These are phyloP conservation scores for Cherax quadricarinatus DNA, from an alignment of 1,140 invertebrate genomes.

Conservation along the genomic window DNA sequence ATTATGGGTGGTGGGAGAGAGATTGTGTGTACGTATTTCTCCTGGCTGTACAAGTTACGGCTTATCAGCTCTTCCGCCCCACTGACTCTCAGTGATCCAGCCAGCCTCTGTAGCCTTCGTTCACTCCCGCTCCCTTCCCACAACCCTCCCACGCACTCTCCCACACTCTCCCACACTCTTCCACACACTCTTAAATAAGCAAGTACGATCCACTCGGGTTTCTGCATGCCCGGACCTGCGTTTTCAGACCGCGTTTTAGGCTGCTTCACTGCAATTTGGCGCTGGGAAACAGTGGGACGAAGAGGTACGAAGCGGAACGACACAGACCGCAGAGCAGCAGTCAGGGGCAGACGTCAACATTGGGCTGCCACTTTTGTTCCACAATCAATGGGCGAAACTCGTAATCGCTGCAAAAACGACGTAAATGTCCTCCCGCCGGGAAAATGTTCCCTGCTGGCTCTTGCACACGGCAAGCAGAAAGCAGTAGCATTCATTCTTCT, in stretches of 20 bases:
- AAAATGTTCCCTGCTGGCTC: background rate
- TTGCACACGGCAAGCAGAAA: too few relatives aligned
- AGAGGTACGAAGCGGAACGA: too few relatives aligned
- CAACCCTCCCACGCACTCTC: background rate
- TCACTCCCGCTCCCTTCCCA: background rate
- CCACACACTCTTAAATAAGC: background rate
- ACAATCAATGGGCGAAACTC: slow-evolving; percentile 12
- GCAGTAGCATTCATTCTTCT: too few relatives aligned
- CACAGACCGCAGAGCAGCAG: too few relatives aligned
- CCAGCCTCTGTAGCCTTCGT: background rate
- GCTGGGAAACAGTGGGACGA: too few relatives aligned
- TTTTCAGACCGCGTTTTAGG: too few relatives aligned
- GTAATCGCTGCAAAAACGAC: slow-evolving; percentile 16
- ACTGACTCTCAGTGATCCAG: background rate
- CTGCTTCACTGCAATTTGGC: too few relatives aligned
- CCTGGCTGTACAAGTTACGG: background rate
- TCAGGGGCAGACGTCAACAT: background rate
- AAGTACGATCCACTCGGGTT: too few relatives aligned
- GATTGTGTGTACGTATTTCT: background rate
- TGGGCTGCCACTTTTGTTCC: slow-evolving; percentile 2
- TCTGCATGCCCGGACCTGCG: too few relatives aligned
- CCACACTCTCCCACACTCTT: background rate
- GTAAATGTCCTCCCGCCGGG: background rate
- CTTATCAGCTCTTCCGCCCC: slow-evolving; percentile 18
- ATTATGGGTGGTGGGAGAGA: background rate